These are phyloP conservation scores for Scelioninae gen. 1 DNA, from an alignment of 2,888 invertebrate species.

Conservation along the genomic window DNA sequence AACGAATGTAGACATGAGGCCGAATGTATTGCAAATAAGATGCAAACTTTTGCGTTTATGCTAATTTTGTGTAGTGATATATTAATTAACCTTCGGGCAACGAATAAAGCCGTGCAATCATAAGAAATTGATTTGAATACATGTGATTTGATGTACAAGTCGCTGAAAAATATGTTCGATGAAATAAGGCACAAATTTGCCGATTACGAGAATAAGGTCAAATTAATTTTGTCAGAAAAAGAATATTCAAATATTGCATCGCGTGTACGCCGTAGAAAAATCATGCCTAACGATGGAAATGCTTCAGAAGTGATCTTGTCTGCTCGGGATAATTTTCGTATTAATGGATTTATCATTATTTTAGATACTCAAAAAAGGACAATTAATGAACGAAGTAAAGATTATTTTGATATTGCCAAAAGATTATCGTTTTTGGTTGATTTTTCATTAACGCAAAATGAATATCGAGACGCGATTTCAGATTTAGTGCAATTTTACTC, in stretches of 20 bases:
- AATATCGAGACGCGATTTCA: slow-evolving; percentile 7
- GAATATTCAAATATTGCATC: slow-evolving; percentile 18
- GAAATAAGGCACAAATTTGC: slow-evolving; percentile 30
- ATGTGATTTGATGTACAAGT: too few species aligned
- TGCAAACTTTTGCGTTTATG: too few species aligned
- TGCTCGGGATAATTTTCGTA: slow-evolving; percentile 37
- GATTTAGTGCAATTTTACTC: too few species aligned
- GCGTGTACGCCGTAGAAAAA: slow-evolving; percentile 25
- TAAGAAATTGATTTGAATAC: slow-evolving; percentile 28
- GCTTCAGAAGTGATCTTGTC: slow-evolving; percentile 23
- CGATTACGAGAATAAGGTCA: slow-evolving; percentile 35
- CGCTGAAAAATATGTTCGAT: slow-evolving; percentile 32
- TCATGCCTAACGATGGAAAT: too few species aligned
- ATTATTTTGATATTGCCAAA: slow-evolving; percentile 9
- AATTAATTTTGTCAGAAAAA: slow-evolving; percentile 41
- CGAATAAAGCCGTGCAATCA: slow-evolving; percentile 24
- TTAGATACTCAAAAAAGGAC: slow-evolving; percentile 30
- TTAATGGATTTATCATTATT: slow-evolving; percentile 25
- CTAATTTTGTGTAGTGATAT: slow-evolving; percentile 31
- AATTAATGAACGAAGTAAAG: slow-evolving; percentile 35
- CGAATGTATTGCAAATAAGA: too few species aligned
- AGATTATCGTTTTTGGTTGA: slow-evolving; percentile 36
- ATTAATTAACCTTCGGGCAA: too few species aligned
- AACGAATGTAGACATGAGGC: too few species aligned
- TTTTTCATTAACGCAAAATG: slow-evolving; percentile 18